Evolutionary conservation across 2,888 invertebrate genomes (phyloP).

Genomic region (Acleris literana): DNA sequence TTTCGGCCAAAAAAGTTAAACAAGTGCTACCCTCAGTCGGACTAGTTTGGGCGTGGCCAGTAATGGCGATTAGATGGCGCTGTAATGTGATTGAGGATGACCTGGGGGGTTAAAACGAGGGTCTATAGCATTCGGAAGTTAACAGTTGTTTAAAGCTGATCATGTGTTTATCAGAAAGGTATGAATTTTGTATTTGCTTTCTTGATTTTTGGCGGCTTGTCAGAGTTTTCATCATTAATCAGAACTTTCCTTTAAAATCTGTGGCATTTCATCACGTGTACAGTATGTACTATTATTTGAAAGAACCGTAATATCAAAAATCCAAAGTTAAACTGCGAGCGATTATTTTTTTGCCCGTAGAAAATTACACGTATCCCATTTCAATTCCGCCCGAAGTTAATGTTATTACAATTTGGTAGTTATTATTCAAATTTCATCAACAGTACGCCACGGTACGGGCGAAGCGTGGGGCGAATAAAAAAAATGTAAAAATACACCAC

Average conservation of each 20-base stretch:
- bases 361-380: constrained; percentile 19
- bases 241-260: no score
- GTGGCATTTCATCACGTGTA: no score
- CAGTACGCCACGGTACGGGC: constrained; percentile 21
- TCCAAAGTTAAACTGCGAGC: not conserved
- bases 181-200: no score
- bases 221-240: no score
- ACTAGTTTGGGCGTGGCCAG: constrained; percentile 55
- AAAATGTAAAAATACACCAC: constrained; percentile 76
- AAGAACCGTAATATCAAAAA: not conserved
- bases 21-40: constrained; percentile 1
- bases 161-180: no score
- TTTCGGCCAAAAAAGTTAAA: not conserved
- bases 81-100: constrained; percentile 57
- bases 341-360: not conserved
- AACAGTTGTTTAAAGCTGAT: no score
- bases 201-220: no score
- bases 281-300: no score
- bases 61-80: constrained; percentile 63
- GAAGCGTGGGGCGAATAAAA: constrained; percentile 49
- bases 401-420: constrained; percentile 15
- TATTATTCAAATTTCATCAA: constrained; percentile 29
- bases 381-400: constrained; percentile 8
- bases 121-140: not conserved
- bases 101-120: constrained; percentile 13